Conservation (phyloP, 2,797 vertebrate genomes). For the Holocentrus rufus region DNA sequence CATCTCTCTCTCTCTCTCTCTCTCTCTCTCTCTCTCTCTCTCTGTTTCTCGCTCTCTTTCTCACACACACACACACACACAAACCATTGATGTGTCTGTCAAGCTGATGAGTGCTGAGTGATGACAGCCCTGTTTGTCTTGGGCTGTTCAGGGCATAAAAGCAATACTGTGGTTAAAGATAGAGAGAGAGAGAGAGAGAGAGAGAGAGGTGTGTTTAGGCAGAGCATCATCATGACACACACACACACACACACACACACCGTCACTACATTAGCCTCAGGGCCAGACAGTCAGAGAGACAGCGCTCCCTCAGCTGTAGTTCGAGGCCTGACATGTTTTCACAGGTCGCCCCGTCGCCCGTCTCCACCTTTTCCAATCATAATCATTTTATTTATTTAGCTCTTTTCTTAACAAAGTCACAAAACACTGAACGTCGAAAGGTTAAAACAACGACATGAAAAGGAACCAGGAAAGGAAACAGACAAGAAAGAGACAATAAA, state of each 20-base stretch:
- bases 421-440: too few species aligned
- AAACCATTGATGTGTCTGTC: not conserved
- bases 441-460: too few species aligned
- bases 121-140: not conserved
- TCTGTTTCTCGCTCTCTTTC: not conserved
- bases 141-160: not conserved
- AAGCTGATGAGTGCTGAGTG: not conserved
- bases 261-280: too few species aligned
- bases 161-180: not conserved
- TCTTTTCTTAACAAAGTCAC: too few species aligned
- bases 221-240: not conserved
- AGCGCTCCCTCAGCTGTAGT: constrained; percentile 8
- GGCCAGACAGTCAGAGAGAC: constrained; percentile 7
- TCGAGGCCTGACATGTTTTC: constrained; percentile 34
- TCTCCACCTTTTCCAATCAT: constrained; percentile 4
- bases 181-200: not conserved
- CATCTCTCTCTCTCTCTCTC: not conserved
- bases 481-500: too few species aligned
- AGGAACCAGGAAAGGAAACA: too few species aligned
- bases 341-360: constrained; percentile 27
- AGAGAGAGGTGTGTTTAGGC: not conserved
- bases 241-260: constrained; percentile 2
- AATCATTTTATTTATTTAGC: not conserved
- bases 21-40: not conserved
- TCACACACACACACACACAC: not conserved